phyloP scores from a whole-genome alignment of 2,888 invertebrate genomes.

The Oligia strigilis region DNA sequence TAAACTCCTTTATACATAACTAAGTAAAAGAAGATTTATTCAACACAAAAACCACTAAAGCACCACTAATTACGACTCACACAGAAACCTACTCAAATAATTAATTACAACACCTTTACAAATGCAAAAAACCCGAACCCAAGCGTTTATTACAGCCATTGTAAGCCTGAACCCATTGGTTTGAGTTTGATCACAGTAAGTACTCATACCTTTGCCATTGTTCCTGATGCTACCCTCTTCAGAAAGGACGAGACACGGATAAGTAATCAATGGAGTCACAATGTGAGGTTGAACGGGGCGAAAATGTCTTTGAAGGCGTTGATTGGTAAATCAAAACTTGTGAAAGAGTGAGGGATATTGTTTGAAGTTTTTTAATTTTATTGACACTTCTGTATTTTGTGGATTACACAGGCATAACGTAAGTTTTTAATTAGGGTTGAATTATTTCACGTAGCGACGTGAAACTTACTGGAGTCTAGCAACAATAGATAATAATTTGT shows the following conservation, averaged over 20 bases:
- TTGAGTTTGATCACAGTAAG: conserved; percentile 65
- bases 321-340: not conserved
- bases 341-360: not conserved
- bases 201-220: conserved; percentile 56
- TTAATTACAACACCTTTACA: conserved; percentile 51
- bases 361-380: not conserved
- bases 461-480: not conserved
- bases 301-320: not conserved
- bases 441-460: not conserved
- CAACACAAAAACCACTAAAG: not conserved
- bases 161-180: conserved; percentile 45
- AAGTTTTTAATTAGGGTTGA: not conserved
- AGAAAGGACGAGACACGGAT: conserved; percentile 36
- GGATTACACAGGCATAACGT: not conserved
- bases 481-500: not conserved
- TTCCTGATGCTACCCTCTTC: conserved; percentile 50
- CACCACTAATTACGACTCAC: conserved; percentile 25
- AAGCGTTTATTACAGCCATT: conserved; percentile 52
- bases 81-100: conserved; percentile 36
- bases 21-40: not conserved
- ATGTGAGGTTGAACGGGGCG: not conserved
- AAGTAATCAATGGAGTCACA: conserved; percentile 38
- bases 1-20: too few species aligned
- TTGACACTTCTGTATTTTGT: not conserved
- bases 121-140: conserved; percentile 38